Conservation (phyloP, 2,113 vertebrate species). For the Lethenteron reissneri region DNA sequence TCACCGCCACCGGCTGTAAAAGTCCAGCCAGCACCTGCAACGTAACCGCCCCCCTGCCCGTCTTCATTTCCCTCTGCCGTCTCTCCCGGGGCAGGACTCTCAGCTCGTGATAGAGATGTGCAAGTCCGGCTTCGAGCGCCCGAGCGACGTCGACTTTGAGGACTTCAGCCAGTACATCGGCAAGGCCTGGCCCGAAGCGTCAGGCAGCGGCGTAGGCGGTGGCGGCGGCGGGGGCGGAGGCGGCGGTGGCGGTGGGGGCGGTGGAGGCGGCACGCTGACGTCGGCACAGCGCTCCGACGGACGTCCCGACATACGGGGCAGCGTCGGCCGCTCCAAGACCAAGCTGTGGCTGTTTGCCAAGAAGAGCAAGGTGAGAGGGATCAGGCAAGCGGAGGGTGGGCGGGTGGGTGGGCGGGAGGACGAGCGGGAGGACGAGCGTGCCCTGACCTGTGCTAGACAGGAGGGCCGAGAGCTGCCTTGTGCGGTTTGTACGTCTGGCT, state of each 20-base stretch:
- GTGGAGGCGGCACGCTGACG: background rate
- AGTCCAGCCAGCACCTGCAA: too few relatives aligned
- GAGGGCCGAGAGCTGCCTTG: background rate
- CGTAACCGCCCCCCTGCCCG: background rate
- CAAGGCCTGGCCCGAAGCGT: conserved; percentile 45
- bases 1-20: too few relatives aligned
- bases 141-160: conserved; percentile 54
- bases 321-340: conserved; percentile 27
- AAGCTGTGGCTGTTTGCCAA: conserved; percentile 63
- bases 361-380: conserved; percentile 48
- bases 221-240: background rate
- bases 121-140: conserved; percentile 60
- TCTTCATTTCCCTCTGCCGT: background rate
- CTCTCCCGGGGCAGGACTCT: conserved; percentile 30
- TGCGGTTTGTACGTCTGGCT: background rate
- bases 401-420: conserved; percentile 14
- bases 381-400: conserved; percentile 7
- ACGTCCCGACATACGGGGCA: conserved; percentile 10
- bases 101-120: conserved; percentile 45
- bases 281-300: conserved; percentile 26
- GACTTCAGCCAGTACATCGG: conserved; percentile 68
- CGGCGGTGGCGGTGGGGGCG: background rate
- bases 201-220: background rate
- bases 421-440: conserved; percentile 13
- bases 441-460: conserved; percentile 7